phyloP scores from a whole-genome alignment of 2,888 invertebrate genomes.

The Ochlodes sylvanus region DNA sequence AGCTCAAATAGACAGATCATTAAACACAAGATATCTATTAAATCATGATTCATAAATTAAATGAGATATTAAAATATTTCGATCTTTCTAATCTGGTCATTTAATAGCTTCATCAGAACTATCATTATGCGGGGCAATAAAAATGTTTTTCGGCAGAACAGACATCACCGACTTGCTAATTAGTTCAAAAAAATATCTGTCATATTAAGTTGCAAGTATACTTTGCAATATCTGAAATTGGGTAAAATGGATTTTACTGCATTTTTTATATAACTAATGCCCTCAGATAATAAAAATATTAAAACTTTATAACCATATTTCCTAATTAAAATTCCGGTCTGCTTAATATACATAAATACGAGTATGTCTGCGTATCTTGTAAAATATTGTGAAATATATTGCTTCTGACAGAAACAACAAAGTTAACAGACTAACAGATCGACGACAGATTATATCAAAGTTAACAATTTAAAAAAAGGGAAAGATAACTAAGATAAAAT shows the following conservation, averaged over 20 bases:
- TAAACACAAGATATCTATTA: constrained; percentile 2
- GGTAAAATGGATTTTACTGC: too few species aligned
- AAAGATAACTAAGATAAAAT: neutral
- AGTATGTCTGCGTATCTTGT: neutral
- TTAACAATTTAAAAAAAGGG: constrained; percentile 9
- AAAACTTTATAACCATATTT: too few species aligned
- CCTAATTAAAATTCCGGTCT: too few species aligned
- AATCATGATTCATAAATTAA: constrained; percentile 7
- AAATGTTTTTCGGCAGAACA: constrained; percentile 1
- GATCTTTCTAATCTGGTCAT: neutral
- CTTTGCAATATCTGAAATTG: too few species aligned
- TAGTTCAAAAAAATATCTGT: too few species aligned
- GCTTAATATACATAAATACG: neutral
- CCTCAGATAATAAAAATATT: too few species aligned
- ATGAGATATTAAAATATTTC: constrained; percentile 10
- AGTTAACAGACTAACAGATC: too few species aligned
- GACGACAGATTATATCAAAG: neutral
- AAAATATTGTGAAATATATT: neutral
- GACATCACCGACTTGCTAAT: too few species aligned
- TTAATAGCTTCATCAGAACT: constrained; percentile 22
- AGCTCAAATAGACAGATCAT: neutral
- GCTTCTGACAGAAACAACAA: neutral
- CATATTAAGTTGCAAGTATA: too few species aligned
- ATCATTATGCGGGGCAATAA: constrained; percentile 15
- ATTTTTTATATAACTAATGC: too few species aligned